phyloP scores from a whole-genome alignment of 2,888 invertebrate species.

The Eurytoma californica region DNA sequence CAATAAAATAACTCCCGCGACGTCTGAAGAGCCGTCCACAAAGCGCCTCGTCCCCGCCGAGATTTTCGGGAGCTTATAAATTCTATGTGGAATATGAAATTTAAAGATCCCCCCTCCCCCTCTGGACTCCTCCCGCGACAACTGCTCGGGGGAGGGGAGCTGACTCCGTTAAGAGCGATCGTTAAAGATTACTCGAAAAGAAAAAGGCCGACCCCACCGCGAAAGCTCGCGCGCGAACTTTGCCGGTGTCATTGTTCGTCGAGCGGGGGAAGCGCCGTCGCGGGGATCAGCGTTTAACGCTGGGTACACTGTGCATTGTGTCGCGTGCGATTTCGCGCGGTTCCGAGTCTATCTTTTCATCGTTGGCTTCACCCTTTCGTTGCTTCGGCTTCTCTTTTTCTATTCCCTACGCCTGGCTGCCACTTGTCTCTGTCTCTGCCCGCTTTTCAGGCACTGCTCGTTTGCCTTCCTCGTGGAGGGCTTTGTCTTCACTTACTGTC shows the following conservation, averaged over 20 bases:
- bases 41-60: slow-evolving; percentile 16
- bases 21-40: slow-evolving; percentile 14
- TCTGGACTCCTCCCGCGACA: slow-evolving; percentile 14
- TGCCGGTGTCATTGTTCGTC: slow-evolving; percentile 43
- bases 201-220: slow-evolving; percentile 8
- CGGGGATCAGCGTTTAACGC: slow-evolving; percentile 38
- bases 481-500: slow-evolving; percentile 7
- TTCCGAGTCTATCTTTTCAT: slow-evolving; percentile 17
- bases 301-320: slow-evolving; percentile 42
- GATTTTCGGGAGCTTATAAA: slow-evolving; percentile 41
- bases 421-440: not conserved
- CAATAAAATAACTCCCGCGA: slow-evolving; percentile 47
- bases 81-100: slow-evolving; percentile 50
- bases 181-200: slow-evolving; percentile 41
- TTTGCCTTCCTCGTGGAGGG: not conserved
- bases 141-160: slow-evolving; percentile 8
- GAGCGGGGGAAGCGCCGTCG: not conserved
- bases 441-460: slow-evolving; percentile 1
- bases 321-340: not conserved
- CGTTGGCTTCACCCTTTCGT: slow-evolving; percentile 24
- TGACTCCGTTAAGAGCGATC: slow-evolving; percentile 39
- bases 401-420: not conserved
- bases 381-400: not conserved
- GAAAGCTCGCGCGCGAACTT: slow-evolving; percentile 34
- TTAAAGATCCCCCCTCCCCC: slow-evolving; percentile 36